phyloP scores from a whole-genome alignment of 2,888 invertebrate genomes.

The Oscheius myriophilus region DNA sequence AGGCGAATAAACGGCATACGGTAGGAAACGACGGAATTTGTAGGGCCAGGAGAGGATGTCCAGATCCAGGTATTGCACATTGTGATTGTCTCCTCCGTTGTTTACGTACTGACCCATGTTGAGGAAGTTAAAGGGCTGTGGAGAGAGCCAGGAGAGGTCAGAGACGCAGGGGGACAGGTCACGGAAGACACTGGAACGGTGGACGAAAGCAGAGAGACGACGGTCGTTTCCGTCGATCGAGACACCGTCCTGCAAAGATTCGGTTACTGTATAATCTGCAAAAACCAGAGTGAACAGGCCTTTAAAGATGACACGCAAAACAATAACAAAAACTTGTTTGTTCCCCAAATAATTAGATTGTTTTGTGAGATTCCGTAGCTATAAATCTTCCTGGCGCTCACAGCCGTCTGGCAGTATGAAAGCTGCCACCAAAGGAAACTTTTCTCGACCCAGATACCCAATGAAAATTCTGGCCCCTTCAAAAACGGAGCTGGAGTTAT shows the following conservation, averaged over 20 bases:
- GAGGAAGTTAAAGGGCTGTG: slow-evolving; percentile 72
- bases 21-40: slow-evolving; percentile 22
- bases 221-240: slow-evolving; percentile 74
- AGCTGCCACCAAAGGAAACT: too few relatives aligned
- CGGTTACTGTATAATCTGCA: too few relatives aligned
- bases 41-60: slow-evolving; percentile 47
- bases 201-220: slow-evolving; percentile 73
- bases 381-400: too few relatives aligned
- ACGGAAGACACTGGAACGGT: slow-evolving; percentile 72
- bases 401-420: too few relatives aligned
- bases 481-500: too few relatives aligned
- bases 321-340: too few relatives aligned
- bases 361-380: too few relatives aligned
- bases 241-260: slow-evolving; percentile 11
- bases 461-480: too few relatives aligned
- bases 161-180: slow-evolving; percentile 71
- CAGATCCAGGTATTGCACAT: slow-evolving; percentile 75
- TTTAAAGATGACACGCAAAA: too few relatives aligned
- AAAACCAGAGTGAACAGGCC: too few relatives aligned
- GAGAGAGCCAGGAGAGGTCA: slow-evolving; percentile 72
- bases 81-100: slow-evolving; percentile 72
- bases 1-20: slow-evolving; percentile 27
- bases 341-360: too few relatives aligned
- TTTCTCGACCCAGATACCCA: too few relatives aligned
- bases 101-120: slow-evolving; percentile 75